A percentile compares a stretch with the other conserved stretches of the same genome.
These are phyloP conservation scores for Micoletzkya japonica DNA, from an alignment of 2,888 invertebrate species.

Conservation along the genomic window DNA sequence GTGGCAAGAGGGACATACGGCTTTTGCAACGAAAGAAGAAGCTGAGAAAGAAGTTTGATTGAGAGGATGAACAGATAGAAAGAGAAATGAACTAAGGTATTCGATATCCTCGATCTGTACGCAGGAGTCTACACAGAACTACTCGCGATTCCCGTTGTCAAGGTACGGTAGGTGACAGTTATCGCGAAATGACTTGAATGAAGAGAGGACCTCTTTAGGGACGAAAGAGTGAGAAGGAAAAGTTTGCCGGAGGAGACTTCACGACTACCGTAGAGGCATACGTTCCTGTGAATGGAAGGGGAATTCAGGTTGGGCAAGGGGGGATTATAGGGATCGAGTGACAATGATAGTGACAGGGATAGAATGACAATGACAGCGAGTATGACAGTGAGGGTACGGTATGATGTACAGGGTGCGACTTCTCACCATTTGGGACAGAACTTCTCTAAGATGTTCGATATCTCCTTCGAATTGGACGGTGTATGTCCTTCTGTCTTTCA, in stretches of 20 bases:
- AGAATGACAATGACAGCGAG: not conserved
- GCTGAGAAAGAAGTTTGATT: conserved; percentile 82
- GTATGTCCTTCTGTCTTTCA: not conserved
- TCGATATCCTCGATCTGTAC: conserved; percentile 77
- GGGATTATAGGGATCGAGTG: not conserved
- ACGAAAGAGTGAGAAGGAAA: conserved; percentile 97
- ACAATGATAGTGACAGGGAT: not conserved
- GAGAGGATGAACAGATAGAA: too few relatives aligned
- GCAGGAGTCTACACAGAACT: conserved; percentile 85
- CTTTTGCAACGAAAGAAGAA: conserved; percentile 81
- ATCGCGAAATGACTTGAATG: not conserved
- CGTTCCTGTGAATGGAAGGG: conserved; percentile 68
- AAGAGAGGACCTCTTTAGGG: not conserved
- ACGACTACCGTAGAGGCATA: conserved; percentile 96
- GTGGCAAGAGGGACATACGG: conserved; percentile 98
- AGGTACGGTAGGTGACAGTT: conserved; percentile 66
- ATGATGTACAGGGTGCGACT: conserved; percentile 85
- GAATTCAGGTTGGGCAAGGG: conserved; percentile 47
- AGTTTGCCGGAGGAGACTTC: conserved; percentile 96
- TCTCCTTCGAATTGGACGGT: conserved; percentile 76
- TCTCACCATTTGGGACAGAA: conserved; percentile 98
- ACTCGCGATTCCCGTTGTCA: conserved; percentile 91
- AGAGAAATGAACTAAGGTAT: conserved; percentile 87
- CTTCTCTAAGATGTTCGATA: conserved; percentile 99
- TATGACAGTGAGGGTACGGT: not conserved